Base-by-base conservation (phyloP, 2,888 invertebrate genomes). In the Boloria euphrosyne region DNA sequence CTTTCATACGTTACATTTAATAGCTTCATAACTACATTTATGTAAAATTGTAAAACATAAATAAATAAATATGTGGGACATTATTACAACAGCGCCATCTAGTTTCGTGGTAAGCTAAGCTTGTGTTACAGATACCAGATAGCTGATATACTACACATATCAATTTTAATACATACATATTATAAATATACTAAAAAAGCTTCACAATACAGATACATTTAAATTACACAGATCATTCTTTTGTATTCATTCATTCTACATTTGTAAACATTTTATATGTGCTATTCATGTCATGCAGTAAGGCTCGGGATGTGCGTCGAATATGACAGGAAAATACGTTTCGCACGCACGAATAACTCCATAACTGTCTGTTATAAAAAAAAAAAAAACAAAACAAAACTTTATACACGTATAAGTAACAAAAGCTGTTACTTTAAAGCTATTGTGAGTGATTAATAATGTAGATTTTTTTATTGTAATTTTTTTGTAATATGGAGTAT, bases 241-340 rank as follows among this genome's bases (percentile, higher is more conserved):
- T 57, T 4, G 57, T 6, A 52, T 54, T 38, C 38, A 59, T 59
- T 13, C 59, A 38, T 31, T 31, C 47, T 18, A 55, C 44, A 55
- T 59, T 17, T 59, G 17, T 58, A 27, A 2, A 46, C 50, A 46
- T 47, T 51, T 38, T 38, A 31, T 47, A 27, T 13, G 16, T 18
- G 57, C 58, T 22, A 51, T 58, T 51, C 51, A 53, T 52, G 58
- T 65, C 58, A 50, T 46, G 18, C 52, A n/a, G 51, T 16, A 14
- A 59, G 55, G 46, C 58, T n/a, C 46, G 52, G 44, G 18, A 50
- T 63, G 52, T 59, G 52, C 57, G 46, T 52, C 58, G 52, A 47
- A 59, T 65, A 53, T 53, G 52, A 59, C 52, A 59, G 51, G 14
- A 59, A 52, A 60, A 64, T 59, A 58, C 18, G 44, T 64, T 64